Evolutionary conservation across 2,113 vertebrate genomes (phyloP).

Genomic region (Nannospalax galili): DNA sequence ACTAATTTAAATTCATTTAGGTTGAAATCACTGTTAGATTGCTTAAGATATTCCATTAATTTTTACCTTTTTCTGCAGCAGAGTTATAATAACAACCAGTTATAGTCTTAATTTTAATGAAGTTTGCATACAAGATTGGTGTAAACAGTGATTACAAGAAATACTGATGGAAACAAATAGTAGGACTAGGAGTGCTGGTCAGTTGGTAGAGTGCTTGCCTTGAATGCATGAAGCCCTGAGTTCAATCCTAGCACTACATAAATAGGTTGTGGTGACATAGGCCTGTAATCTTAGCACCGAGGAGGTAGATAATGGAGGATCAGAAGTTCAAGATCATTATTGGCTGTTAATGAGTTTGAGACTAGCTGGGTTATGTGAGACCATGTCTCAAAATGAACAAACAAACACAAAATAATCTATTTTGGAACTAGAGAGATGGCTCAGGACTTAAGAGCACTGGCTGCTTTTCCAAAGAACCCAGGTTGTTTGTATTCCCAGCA

Average conservation of each 20-base stretch:
- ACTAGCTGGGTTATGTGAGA: neutral
- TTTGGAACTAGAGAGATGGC: no score
- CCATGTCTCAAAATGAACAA: neutral
- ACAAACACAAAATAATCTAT: neutral
- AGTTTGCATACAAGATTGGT: neutral
- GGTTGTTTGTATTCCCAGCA: no score
- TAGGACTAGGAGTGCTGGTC: neutral
- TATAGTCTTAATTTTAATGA: neutral
- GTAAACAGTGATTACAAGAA: neutral
- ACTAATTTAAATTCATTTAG: neutral
- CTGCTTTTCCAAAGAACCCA: no score
- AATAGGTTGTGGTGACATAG: neutral
- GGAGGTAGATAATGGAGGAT: neutral
- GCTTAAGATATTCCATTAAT: neutral
- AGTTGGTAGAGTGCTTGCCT: neutral
- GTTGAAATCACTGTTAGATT: neutral
- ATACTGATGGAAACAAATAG: neutral
- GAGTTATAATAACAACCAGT: neutral
- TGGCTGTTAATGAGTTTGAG: neutral
- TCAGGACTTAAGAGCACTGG: no score
- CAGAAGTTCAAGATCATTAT: neutral
- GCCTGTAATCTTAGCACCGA: neutral
- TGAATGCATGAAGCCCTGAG: neutral
- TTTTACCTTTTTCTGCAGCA: neutral
- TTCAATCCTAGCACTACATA: neutral